Base-by-base conservation (phyloP, 2,113 vertebrate genomes). In the Megaceryle torquata region DNA sequence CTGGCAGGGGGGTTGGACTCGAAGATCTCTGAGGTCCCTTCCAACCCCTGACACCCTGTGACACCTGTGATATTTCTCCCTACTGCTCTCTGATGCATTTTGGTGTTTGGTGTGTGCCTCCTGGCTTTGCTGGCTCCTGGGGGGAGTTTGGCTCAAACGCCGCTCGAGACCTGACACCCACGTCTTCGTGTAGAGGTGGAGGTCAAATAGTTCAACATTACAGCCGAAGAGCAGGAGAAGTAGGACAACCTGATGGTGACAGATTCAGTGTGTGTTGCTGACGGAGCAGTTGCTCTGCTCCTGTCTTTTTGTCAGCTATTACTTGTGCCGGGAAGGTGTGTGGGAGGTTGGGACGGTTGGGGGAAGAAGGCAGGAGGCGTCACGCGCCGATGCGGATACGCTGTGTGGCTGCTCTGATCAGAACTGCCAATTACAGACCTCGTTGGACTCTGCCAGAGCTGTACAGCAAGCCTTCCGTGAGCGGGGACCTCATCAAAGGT, bases 381-480 rank as follows among this genome's bases (percentile, higher is more conserved):
- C 50, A 11, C 2, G 0, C 13, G 4, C 3, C 48, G 7, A 3
- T 8, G 8, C 22, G 29, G 50, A 11, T 21, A 11, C 1, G 6
- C 17, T 26, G 1, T 14, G 5, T 22, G 22, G n/a, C n/a, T 48
- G 28, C 48, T 67, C 43, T 35, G 53, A 22, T 24, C 61, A 35
- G 61, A 31, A 43, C 20, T 16, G 22, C 28, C 64, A 28, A 1
- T 22, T 33, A 29, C 2, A 3, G 48, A 22, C 31, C 56, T 31
- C 15, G 48, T 19, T 54, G 17, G 57, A 12, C 10, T 22, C 33
- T n/a, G 21, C 11, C 18, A 12, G 48, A 39, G 65, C 22, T 37
- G 33, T 21, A 17, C 33, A 14, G 17, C 41, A 10, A 33, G n/a
- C n/a, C 39, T 39, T 25, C 33, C 51, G 33, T 39, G 13, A 13